Percentiles rank a stretch among this genome's conserved stretches.
These are phyloP conservation scores for Acanthosepion pharaonis DNA, from an alignment of 2,888 invertebrate genomes.

Conservation along the genomic window DNA sequence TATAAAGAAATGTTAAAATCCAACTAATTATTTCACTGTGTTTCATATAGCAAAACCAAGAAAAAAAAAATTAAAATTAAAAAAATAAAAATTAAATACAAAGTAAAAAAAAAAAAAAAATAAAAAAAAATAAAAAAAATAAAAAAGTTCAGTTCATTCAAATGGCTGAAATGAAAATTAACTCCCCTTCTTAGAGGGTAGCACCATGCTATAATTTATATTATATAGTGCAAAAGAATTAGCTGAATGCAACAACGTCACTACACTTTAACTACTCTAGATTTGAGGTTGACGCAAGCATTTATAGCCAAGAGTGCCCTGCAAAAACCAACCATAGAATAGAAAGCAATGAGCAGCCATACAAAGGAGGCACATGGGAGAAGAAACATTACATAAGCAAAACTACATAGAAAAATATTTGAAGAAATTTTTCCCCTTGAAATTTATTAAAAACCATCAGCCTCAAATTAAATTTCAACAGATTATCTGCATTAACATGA, in stretches of 20 bases:
- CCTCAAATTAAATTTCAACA: neutral
- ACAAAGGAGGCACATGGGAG: neutral
- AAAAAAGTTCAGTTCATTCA: neutral
- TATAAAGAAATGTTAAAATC: neutral
- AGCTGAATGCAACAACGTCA: slow-evolving; percentile 33
- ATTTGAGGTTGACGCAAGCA: slow-evolving; percentile 33
- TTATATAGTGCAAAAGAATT: slow-evolving; percentile 33
- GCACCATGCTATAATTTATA: slow-evolving; percentile 33
- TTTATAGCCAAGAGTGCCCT: slow-evolving; percentile 33
- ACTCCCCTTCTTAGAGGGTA: neutral
- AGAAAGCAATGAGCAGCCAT: slow-evolving; percentile 12
- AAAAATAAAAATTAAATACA: neutral
- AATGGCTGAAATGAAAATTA: slow-evolving; percentile 33
- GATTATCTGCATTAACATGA: neutral
- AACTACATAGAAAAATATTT: slow-evolving; percentile 33
- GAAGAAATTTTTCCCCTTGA: slow-evolving; percentile 33
- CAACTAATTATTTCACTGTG: neutral
- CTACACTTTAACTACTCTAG: slow-evolving; percentile 33
- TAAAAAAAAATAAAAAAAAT: neutral
- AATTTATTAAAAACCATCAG: neutral
- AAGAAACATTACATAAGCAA: slow-evolving; percentile 33
- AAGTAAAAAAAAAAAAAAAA: neutral
- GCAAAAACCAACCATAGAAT: slow-evolving; percentile 33
- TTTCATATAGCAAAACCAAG: slow-evolving; percentile 10
- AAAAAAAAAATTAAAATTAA: neutral